These are phyloP conservation scores for Agapornis roseicollis DNA, from an alignment of 2,113 vertebrate species.

Conservation along the genomic window DNA sequence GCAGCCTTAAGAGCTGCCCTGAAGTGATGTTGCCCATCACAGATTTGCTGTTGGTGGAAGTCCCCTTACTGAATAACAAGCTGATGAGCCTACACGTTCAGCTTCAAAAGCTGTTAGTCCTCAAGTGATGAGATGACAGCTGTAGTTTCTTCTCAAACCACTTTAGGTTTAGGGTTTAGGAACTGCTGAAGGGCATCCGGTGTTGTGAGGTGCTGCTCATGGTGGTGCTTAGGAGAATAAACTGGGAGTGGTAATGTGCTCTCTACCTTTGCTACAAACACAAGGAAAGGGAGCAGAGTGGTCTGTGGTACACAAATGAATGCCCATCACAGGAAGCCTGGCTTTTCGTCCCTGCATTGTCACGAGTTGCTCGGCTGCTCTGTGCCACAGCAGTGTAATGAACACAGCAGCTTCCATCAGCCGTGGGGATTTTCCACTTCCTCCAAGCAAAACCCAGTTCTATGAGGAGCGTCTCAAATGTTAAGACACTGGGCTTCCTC, in stretches of 20 bases:
- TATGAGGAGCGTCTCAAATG: not conserved
- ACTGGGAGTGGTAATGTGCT: not conserved
- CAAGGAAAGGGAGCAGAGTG: not conserved
- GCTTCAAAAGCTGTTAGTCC: not conserved
- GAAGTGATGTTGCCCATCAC: not conserved
- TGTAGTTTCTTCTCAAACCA: not conserved
- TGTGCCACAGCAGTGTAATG: fast-evolving
- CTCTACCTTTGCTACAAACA: not conserved
- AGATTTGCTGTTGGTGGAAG: not conserved
- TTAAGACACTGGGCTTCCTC: not conserved
- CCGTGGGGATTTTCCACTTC: not conserved
- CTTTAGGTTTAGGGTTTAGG: not conserved
- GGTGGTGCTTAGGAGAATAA: not conserved
- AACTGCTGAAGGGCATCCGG: not conserved
- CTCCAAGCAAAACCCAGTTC: fast-evolving
- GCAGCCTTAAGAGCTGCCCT: not conserved
- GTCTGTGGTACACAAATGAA: not conserved
- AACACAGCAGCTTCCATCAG: not conserved
- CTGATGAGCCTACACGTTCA: not conserved
- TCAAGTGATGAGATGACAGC: not conserved
- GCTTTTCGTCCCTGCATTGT: not conserved
- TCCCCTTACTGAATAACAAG: not conserved
- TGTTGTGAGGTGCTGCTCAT: not conserved
- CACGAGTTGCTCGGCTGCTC: fast-evolving
- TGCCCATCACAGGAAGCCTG: not conserved